Evolutionary conservation across 2,113 vertebrate genomes (phyloP).

Genomic region (Malurus elegans): DNA sequence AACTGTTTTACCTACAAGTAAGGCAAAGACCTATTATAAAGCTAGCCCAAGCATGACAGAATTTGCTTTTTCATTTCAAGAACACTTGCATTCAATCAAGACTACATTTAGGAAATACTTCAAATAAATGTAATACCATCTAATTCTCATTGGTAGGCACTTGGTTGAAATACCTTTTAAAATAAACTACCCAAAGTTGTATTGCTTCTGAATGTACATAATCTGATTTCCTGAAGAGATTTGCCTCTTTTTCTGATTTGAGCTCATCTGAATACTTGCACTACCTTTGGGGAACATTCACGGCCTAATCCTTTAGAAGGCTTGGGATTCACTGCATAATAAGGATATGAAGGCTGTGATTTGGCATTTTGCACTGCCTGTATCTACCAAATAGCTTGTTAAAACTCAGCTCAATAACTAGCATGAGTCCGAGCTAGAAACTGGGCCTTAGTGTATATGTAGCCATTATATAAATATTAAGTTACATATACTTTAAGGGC

Average conservation of each 20-base stretch:
- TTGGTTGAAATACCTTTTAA: not conserved
- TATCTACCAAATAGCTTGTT: not conserved
- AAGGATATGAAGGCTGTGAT: not conserved
- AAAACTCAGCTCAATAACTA: not conserved
- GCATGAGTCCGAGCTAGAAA: not conserved
- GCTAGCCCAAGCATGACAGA: not conserved
- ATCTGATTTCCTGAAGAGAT: not conserved
- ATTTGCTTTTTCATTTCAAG: not conserved
- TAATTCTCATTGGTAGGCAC: not conserved
- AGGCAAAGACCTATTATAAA: not conserved
- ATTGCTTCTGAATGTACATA: not conserved
- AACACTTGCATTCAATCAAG: not conserved
- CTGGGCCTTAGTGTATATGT: not conserved
- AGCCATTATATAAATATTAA: not conserved
- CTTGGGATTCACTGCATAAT: not conserved
- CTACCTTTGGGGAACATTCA: not conserved
- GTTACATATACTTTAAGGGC: not conserved
- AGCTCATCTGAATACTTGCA: not conserved
- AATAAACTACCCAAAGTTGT: not conserved
- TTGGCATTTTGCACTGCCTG: not conserved
- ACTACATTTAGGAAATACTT: not conserved
- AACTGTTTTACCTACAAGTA: not conserved
- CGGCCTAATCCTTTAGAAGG: not conserved
- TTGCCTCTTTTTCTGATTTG: not conserved
- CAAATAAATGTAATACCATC: not conserved